Percentiles rank a stretch among this genome's conserved stretches.
Evolutionary conservation across 2,888 invertebrate genomes (phyloP).

Genomic region (Cerastis leucographa): DNA sequence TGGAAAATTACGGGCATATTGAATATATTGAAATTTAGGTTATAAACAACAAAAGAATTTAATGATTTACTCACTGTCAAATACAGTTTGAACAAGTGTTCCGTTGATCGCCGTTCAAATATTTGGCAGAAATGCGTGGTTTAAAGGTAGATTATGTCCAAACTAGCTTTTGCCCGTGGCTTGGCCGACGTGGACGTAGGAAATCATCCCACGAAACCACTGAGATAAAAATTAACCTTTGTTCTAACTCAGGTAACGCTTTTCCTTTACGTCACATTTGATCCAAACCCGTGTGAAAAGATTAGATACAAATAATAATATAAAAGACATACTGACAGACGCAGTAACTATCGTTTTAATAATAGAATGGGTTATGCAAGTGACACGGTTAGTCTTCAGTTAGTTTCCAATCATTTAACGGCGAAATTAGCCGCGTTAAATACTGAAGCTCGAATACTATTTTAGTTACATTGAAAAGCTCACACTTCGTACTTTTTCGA

Average conservation of each 20-base stretch:
- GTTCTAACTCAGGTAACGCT: too few species aligned
- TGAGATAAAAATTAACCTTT: not conserved
- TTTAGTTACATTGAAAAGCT: not conserved
- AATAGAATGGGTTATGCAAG: slow-evolving; percentile 22
- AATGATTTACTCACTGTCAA: slow-evolving; percentile 76
- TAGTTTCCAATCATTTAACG: slow-evolving; percentile 16
- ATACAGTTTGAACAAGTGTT: slow-evolving; percentile 72
- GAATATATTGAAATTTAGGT: slow-evolving; percentile 39
- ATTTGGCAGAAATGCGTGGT: slow-evolving; percentile 37
- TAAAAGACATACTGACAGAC: not conserved
- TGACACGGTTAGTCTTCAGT: slow-evolving; percentile 51
- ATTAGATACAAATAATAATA: not conserved
- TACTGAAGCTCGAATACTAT: slow-evolving; percentile 9
- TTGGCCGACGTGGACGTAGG: not conserved
- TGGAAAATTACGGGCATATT: slow-evolving; percentile 36
- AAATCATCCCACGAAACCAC: not conserved
- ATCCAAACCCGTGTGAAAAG: not conserved
- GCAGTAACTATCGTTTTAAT: not conserved
- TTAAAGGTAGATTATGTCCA: slow-evolving; percentile 6
- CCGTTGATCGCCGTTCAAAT: slow-evolving; percentile 48
- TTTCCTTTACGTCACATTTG: not conserved
- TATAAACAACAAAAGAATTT: slow-evolving; percentile 73
- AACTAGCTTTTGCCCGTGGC: not conserved
- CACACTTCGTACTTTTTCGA: not conserved
- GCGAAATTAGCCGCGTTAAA: slow-evolving; percentile 15